Evolutionary conservation across 2,888 invertebrate species (phyloP).

Genomic region (Mythimna ferrago): DNA sequence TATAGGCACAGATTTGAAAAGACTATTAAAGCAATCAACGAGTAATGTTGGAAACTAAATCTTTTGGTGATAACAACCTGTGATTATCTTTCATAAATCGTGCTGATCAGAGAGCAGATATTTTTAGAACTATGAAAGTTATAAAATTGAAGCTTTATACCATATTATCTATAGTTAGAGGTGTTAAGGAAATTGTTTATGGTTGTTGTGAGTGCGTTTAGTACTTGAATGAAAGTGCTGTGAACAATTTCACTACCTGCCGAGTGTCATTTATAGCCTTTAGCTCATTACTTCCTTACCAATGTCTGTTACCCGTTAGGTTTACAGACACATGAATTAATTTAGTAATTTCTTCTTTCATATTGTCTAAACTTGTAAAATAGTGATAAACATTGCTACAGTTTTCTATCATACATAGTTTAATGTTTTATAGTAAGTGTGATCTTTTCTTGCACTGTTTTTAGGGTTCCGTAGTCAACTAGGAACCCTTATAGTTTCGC

Average conservation of each 20-base stretch:
- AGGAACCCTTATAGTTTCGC: too few relatives aligned
- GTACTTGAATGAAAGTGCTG: slow-evolving; percentile 21
- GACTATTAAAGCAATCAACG: slow-evolving; percentile 65
- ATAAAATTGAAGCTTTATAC: slow-evolving; percentile 16
- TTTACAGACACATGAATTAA: not conserved
- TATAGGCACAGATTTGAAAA: slow-evolving; percentile 67
- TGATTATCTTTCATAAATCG: slow-evolving; percentile 62
- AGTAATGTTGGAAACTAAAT: slow-evolving; percentile 49
- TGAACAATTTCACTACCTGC: not conserved
- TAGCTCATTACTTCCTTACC: not conserved
- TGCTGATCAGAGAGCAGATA: slow-evolving; percentile 29
- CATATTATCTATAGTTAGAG: slow-evolving; percentile 20
- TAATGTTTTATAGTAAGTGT: too few relatives aligned
- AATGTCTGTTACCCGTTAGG: not conserved
- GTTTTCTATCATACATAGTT: too few relatives aligned
- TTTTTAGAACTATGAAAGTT: slow-evolving; percentile 28
- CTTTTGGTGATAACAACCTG: slow-evolving; percentile 54
- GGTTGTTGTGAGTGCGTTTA: not conserved
- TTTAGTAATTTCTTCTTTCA: not conserved
- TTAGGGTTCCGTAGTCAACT: too few relatives aligned
- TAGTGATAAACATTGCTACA: not conserved
- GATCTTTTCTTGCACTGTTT: not conserved
- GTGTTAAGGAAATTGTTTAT: slow-evolving; percentile 45
- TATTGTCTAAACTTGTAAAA: not conserved
- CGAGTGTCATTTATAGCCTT: not conserved